Evolutionary conservation across 2,113 vertebrate species (phyloP).

Genomic region (Crocuta crocuta): DNA sequence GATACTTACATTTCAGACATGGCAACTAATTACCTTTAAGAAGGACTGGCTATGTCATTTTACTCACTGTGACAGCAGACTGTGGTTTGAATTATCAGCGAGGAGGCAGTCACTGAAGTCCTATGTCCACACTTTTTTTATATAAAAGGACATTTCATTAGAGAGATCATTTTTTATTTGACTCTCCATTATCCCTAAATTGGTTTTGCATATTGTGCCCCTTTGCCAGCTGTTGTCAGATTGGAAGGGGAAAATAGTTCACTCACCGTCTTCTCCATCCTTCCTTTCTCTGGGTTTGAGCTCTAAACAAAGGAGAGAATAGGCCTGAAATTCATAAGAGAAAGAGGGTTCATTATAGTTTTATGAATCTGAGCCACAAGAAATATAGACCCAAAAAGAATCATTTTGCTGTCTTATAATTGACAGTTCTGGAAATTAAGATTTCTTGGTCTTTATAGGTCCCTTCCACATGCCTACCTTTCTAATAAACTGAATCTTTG

Average conservation of each 20-base stretch:
- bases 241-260: not conserved
- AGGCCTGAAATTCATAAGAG: not conserved
- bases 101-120: not conserved
- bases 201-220: not conserved
- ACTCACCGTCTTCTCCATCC: not conserved
- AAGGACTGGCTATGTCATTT: not conserved
- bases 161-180: slow-evolving; percentile 6
- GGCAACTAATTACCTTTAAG: not conserved
- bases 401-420: slow-evolving; percentile 41
- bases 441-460: not conserved
- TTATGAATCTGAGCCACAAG: not conserved
- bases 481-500: slow-evolving; percentile 66
- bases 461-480: slow-evolving; percentile 5
- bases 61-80: no score
- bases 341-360: slow-evolving; percentile 36
- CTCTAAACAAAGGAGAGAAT: not conserved
- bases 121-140: not conserved
- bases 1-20: not conserved
- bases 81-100: not conserved
- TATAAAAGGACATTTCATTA: not conserved
- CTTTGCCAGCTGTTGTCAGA: not conserved
- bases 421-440: slow-evolving; percentile 60
- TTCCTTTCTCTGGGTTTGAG: not conserved
- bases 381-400: slow-evolving; percentile 25
- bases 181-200: not conserved